Base-by-base conservation (phyloP, 2,797 vertebrate genomes). In the Gephyroberyx darwinii region DNA sequence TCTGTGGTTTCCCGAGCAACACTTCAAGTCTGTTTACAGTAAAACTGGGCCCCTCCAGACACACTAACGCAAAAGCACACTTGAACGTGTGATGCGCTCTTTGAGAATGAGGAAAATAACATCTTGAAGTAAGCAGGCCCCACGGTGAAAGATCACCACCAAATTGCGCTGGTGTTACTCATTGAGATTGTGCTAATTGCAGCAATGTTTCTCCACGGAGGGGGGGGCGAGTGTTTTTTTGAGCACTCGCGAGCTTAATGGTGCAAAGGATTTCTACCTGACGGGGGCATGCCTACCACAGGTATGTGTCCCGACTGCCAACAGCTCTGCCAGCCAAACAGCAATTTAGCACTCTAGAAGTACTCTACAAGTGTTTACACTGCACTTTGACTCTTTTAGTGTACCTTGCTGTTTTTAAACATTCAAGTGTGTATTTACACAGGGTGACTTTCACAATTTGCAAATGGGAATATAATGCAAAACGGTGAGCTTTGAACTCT, bases 141-240 rank as follows among this genome's bases (percentile, higher is more conserved):
- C 26, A 20, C 14, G 30, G 81, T 68, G 2, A 71, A 59, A 77
- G 65, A 82, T 73, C 81, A 69, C 60, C 60, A 64, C 76, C 69
- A 83, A 88, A 86, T 66, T 75, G 69, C 58, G 52, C 61, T 48
- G 53, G 50, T 66, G 74, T 86, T 88, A 74, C 84, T 89, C 70
- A 83, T 60, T 58, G 80, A 87, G 74, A 91, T 78, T 74, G 58
- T 8, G 39, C 74, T 89, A 87, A 92, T 91, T 91, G 86, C 83
- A 90, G 78, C 75, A 26, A 60, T 70, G 79, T 77, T 85, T 84
- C 72, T 73, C 65, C 50, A 62, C 65, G 64, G 69, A 82, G 53
- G 14, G 39, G 31, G 59, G 59, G 8, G 43, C 8, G 12, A 12
- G 60, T 74, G 57, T 56, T 86, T 79, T 76, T 83, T 64, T 17